phyloP scores from a whole-genome alignment of 2,113 vertebrate genomes.

The Ifrita kowaldi region DNA sequence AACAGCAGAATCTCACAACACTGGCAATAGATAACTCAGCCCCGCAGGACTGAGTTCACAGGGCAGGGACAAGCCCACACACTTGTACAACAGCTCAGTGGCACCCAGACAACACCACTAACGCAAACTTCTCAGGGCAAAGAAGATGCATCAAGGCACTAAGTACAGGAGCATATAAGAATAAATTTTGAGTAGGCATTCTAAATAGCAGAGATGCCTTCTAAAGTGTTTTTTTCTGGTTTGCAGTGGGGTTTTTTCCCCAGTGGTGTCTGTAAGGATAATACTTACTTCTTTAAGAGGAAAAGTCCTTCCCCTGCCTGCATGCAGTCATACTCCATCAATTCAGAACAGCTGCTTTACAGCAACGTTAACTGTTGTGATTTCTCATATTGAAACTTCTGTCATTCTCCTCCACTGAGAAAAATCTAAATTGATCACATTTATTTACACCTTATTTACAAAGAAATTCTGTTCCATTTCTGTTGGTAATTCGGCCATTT shows the following conservation, averaged over 20 bases:
- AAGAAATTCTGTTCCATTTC: background rate
- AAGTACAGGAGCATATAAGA: background rate
- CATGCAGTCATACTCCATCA: background rate
- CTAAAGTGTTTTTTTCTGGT: fast-evolving
- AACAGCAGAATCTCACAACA: background rate
- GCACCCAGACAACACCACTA: background rate
- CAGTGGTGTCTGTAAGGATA: background rate
- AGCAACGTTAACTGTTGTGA: background rate
- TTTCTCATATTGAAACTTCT: background rate
- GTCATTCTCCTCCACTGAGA: background rate
- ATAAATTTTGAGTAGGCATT: background rate
- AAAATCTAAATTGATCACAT: background rate
- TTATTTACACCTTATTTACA: background rate
- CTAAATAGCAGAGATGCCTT: background rate
- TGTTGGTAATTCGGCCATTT: background rate
- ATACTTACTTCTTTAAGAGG: background rate
- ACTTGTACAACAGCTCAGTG: background rate
- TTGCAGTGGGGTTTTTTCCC: fast-evolving
- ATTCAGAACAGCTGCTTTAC: background rate
- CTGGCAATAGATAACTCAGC: fast-evolving
- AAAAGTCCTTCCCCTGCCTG: background rate
- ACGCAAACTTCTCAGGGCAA: fast-evolving
- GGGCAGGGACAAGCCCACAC: background rate
- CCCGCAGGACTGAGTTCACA: fast-evolving
- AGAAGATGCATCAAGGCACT: background rate